A percentile compares a stretch with the other conserved stretches of the same genome.
Evolutionary conservation across 2,797 vertebrate species (phyloP).

Genomic region (Gymnoscopelus braueri): DNA sequence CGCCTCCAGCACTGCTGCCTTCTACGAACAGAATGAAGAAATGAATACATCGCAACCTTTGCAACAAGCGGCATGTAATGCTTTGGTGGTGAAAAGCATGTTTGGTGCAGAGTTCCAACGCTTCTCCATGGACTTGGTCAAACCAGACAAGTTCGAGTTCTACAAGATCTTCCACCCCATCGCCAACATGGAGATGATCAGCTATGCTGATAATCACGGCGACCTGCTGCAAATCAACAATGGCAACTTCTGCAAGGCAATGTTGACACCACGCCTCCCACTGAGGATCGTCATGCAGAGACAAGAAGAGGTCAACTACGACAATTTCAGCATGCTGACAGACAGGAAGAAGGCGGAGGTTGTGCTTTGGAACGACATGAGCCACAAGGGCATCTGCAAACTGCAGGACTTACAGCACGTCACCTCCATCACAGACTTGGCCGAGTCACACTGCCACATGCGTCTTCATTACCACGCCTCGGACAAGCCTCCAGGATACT

Average conservation of each 20-base stretch:
- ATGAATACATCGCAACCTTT: too few relatives aligned
- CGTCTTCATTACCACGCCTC: constrained; percentile 93
- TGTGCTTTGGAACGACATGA: constrained; percentile 89
- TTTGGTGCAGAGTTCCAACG: too few relatives aligned
- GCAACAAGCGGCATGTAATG: too few relatives aligned
- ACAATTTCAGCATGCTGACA: constrained; percentile 88
- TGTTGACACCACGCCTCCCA: constrained; percentile 87
- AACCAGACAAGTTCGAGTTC: too few relatives aligned
- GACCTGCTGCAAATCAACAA: constrained; percentile 92
- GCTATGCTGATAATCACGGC: constrained; percentile 89
- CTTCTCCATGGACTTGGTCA: too few relatives aligned
- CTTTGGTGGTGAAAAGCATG: too few relatives aligned
- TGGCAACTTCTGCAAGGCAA: constrained; percentile 89
- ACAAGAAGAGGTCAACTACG: constrained; percentile 95
- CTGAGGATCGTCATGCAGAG: constrained; percentile 83
- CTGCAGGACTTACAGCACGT: constrained; percentile 96
- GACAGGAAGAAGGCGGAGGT: constrained; percentile 92
- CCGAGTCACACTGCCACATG: constrained; percentile 94
- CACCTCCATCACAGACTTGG: constrained; percentile 96
- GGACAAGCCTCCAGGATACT: constrained; percentile 95
- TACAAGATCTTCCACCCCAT: too few relatives aligned
- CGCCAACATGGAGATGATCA: constrained; percentile 85
- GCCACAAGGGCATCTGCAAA: constrained; percentile 92
- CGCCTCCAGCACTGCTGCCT: too few relatives aligned
- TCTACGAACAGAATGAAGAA: too few relatives aligned